phyloP scores from a whole-genome alignment of 2,888 invertebrate species.

The Pogonocherus hispidulus region DNA sequence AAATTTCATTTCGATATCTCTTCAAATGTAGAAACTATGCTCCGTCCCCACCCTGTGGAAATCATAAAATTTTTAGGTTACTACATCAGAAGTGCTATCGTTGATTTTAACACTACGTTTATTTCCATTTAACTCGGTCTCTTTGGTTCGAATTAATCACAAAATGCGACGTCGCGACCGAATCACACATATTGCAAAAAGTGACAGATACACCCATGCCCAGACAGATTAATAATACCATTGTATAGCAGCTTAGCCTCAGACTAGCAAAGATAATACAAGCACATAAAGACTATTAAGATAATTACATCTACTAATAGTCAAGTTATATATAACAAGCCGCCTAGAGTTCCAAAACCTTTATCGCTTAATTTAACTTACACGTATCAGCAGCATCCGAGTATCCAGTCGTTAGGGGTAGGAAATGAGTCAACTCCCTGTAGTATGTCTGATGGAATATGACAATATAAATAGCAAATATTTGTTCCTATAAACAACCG shows the following conservation, averaged over 20 bases:
- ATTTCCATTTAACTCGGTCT: no score
- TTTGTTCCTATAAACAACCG: no score
- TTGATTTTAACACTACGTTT: no score
- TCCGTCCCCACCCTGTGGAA: no score
- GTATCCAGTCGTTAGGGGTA: neutral
- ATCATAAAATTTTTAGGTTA: no score
- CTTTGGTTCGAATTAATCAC: no score
- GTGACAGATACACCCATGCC: neutral
- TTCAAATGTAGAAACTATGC: no score
- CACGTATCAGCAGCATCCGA: conserved; percentile 14
- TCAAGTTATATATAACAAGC: conserved; percentile 17
- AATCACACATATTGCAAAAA: no score
- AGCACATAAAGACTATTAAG: conserved; percentile 5
- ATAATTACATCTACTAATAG: conserved; percentile 22
- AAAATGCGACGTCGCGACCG: no score
- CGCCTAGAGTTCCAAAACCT: conserved; percentile 1
- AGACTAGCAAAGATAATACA: conserved; percentile 5
- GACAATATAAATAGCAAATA: conserved; percentile 10
- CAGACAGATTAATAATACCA: conserved; percentile 7
- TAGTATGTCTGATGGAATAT: conserved; percentile 9
- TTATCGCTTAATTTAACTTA: neutral
- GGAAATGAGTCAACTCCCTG: conserved; percentile 13
- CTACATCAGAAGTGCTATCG: no score
- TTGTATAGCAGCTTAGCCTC: neutral
- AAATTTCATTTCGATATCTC: no score